phyloP scores from a whole-genome alignment of 2,113 vertebrate genomes.

The Litocranius walleri region DNA sequence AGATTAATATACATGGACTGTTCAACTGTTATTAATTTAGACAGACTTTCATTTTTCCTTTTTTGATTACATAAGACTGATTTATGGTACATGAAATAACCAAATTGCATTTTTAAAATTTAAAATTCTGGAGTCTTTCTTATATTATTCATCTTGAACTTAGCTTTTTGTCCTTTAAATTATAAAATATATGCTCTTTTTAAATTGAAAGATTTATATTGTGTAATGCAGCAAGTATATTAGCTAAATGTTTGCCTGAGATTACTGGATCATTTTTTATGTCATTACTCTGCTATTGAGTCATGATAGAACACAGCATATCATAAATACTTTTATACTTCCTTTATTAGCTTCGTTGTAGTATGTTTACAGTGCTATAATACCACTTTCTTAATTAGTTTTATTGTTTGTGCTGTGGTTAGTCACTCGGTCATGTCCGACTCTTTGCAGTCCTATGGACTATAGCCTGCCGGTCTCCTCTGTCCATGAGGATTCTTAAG shows the following conservation, averaged over 20 bases:
- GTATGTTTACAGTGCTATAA: background rate
- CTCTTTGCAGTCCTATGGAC: background rate
- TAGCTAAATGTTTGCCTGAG: background rate
- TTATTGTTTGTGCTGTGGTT: background rate
- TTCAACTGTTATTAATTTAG: conserved; percentile 66
- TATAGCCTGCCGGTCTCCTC: background rate
- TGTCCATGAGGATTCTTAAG: background rate
- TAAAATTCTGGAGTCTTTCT: conserved; percentile 27
- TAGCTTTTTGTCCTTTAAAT: conserved; percentile 10
- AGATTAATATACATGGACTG: conserved; percentile 56
- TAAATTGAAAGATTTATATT: background rate
- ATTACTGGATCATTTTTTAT: background rate
- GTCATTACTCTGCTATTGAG: background rate
- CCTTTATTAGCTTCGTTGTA: background rate
- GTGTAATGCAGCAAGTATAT: background rate
- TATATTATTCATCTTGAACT: background rate
- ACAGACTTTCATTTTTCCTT: conserved; percentile 60
- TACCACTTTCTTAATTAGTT: background rate
- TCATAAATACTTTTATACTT: background rate
- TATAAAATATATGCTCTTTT: background rate
- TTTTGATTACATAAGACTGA: conserved; percentile 58
- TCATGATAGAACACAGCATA: background rate
- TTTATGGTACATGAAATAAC: conserved; percentile 56
- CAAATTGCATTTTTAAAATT: conserved; percentile 42
- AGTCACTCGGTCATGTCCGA: background rate